Evolutionary conservation across 2,888 invertebrate genomes (phyloP).

Genomic region (Hetaerina titia): DNA sequence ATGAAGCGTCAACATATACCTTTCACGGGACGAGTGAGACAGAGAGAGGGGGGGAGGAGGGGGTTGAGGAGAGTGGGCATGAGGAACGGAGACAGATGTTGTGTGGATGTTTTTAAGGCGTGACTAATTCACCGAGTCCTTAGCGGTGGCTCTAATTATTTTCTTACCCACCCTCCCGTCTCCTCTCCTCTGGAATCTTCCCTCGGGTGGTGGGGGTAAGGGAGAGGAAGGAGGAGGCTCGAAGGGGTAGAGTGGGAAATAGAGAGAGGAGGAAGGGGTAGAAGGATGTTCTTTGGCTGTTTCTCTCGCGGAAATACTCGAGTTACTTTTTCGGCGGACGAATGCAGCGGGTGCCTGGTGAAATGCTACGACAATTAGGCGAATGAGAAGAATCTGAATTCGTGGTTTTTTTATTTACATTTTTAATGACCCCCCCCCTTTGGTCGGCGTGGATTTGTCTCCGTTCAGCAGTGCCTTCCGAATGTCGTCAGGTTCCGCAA

Average conservation of each 20-base stretch:
- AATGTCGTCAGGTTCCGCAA: not conserved
- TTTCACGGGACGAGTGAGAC: slow-evolving; percentile 29
- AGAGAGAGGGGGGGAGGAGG: not conserved
- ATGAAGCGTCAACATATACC: slow-evolving; percentile 65
- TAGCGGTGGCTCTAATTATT: slow-evolving; percentile 63
- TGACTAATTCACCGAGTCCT: slow-evolving; percentile 55
- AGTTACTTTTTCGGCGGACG: not conserved
- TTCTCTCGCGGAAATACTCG: slow-evolving; percentile 19
- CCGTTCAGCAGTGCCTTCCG: not conserved
- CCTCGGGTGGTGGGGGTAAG: not conserved
- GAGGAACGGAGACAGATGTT: not conserved
- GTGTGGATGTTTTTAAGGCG: slow-evolving; percentile 46
- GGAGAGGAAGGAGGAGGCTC: not conserved
- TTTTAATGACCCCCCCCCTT: not conserved
- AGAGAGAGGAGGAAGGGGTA: not conserved
- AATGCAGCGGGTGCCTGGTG: not conserved
- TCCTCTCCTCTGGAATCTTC: not conserved
- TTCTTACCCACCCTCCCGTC: not conserved
- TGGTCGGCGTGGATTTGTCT: not conserved
- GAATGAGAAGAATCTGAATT: not conserved
- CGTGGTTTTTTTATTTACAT: not conserved
- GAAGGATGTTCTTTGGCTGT: not conserved
- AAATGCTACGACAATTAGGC: slow-evolving; percentile 20
- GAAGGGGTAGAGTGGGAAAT: not conserved
- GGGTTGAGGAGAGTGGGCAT: not conserved